Evolutionary conservation across 1,140 invertebrate species (phyloP).

Genomic region (Drosophila persimilis): DNA sequence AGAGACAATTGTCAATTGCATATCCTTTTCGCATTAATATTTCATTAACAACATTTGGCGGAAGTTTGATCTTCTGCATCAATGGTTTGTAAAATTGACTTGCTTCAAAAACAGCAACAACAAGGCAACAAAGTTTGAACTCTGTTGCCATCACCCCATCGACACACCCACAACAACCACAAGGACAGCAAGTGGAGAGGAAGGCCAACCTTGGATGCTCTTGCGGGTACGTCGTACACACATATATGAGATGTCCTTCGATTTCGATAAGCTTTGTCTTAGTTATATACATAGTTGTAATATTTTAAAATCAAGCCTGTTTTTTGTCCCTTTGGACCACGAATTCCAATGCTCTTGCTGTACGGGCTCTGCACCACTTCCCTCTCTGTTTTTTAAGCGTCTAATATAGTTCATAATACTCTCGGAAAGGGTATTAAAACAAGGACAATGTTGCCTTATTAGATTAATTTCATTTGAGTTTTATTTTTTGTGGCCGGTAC

Average conservation of each 20-base stretch:
- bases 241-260: background rate
- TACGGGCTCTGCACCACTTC: too few species aligned
- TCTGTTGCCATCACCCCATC: slow-evolving; percentile 1
- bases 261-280: too few species aligned
- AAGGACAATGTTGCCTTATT: slow-evolving; percentile 69
- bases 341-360: too few species aligned
- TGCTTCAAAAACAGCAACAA: slow-evolving; percentile 43
- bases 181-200: too few species aligned
- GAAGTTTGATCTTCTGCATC: slow-evolving; percentile 83
- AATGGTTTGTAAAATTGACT: slow-evolving; percentile 82
- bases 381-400: too few species aligned
- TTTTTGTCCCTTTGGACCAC: too few species aligned
- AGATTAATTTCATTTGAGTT: slow-evolving; percentile 81
- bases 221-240: background rate
- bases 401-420: too few species aligned
- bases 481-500: slow-evolving; percentile 27
- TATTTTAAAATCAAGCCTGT: too few species aligned
- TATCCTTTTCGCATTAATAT: slow-evolving; percentile 83
- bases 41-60: slow-evolving; percentile 82
- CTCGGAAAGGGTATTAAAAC: too few species aligned
- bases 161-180: background rate
- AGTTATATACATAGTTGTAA: too few species aligned
- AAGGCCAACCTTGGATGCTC: too few species aligned
- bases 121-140: slow-evolving; percentile 50
- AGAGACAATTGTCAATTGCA: slow-evolving; percentile 79